Evolutionary conservation across 1,140 invertebrate species (phyloP), one percentile per base, ranked within the genome.

Genomic region (Alviniconcha marisindica): DNA sequence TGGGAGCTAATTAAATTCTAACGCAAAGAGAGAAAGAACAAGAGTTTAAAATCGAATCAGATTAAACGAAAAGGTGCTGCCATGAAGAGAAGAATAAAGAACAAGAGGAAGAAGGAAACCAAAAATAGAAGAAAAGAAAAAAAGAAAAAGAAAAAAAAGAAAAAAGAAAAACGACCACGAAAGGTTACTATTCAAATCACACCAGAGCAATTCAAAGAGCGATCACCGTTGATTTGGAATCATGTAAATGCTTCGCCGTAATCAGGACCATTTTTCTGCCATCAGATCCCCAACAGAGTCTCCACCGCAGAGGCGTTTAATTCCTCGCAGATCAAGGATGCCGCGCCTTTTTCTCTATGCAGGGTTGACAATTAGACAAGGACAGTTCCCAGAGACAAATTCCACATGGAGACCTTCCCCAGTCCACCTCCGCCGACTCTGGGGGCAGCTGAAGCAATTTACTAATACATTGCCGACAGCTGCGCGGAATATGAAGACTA

Each of bases 161-260:
- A 71, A n/a, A n/a, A n/a, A 36, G 63, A 21, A 33, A 76, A 51
- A n/a, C n/a, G n/a, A n/a, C n/a, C n/a, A n/a, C n/a, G n/a, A n/a
- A 76, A 31, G 73, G 73, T 76, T 76, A 76, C 73, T 76, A 76
- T 76, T 76, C 73, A 76, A 76, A 76, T 76, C 73, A 76, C 73
- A 76, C 73, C 40, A 10, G 73, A 54, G n/a, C 73, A 54, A 76
- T 48, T 40, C 44, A 48, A 18, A 38, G 42, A 76, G 28, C 73
- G 73, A 76, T 76, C 73, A 18, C 44, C 14, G 40, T 31, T 76
- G 73, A 76, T 76, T 76, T 48, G 73, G 73, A 76, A 76, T 76
- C 73, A 76, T 76, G 73, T 48, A 76, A 76, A 76, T 76, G 73
- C 73, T 44, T 24, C 3, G 3, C 14, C 24, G 40, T 76, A 76